phyloP scores from a whole-genome alignment of 2,113 vertebrate genomes.

The Turnix velox region DNA sequence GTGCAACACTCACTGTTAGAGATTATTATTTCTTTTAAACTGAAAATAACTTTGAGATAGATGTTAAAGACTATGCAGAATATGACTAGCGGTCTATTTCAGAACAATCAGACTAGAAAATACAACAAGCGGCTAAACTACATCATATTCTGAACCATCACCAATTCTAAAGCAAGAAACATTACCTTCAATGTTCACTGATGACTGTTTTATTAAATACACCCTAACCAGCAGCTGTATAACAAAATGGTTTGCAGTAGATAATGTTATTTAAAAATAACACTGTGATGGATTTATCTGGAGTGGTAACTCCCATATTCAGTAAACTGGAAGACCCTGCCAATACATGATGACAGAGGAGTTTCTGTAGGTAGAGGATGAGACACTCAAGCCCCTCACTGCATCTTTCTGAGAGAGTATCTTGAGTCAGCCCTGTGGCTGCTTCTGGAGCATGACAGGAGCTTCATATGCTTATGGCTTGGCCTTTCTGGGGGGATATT shows the following conservation, averaged over 20 bases:
- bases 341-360: neutral
- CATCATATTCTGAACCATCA: neutral
- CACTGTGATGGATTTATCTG: neutral
- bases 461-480: neutral
- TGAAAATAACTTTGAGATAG: neutral
- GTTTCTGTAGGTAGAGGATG: neutral
- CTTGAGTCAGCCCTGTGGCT: neutral
- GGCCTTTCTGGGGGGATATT: neutral
- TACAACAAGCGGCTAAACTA: accelerated
- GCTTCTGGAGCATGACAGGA: neutral
- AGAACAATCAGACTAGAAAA: neutral
- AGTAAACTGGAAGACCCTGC: neutral
- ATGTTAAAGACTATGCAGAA: neutral
- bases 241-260: neutral
- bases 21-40: neutral
- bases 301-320: neutral
- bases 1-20: neutral
- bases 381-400: neutral
- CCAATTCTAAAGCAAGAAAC: neutral
- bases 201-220: neutral
- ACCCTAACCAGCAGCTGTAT: neutral
- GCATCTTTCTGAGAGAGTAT: neutral
- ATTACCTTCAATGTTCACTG: neutral
- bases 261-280: neutral
- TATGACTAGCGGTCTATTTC: neutral